Evolutionary conservation across 2,888 invertebrate species (phyloP).

Genomic region (Dioctria linearis): DNA sequence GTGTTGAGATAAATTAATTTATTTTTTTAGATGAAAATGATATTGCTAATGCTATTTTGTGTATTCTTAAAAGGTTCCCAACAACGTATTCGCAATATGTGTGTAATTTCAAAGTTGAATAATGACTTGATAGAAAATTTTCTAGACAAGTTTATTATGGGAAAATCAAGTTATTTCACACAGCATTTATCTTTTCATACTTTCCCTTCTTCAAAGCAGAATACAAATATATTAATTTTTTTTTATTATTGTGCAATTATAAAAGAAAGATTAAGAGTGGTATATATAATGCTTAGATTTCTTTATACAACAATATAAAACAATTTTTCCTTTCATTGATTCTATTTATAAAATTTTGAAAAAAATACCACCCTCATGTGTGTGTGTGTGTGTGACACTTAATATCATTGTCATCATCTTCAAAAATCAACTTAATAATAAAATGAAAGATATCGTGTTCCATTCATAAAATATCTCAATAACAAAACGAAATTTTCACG

Average conservation of each 20-base stretch:
- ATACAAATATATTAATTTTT: not conserved
- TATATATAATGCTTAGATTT: too few relatives aligned
- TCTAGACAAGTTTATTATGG: not conserved
- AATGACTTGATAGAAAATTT: constrained; percentile 23
- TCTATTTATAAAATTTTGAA: not conserved
- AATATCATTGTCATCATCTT: not conserved
- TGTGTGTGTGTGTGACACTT: not conserved
- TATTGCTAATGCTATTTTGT: constrained; percentile 39
- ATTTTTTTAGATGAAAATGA: constrained; percentile 19
- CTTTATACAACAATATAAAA: too few relatives aligned
- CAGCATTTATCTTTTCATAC: constrained; percentile 3
- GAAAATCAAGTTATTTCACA: not conserved
- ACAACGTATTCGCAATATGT: not conserved
- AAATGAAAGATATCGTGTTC: not conserved
- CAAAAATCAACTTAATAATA: not conserved
- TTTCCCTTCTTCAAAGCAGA: not conserved
- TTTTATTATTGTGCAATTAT: too few relatives aligned
- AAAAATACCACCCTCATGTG: constrained; percentile 1
- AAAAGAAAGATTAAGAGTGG: too few relatives aligned
- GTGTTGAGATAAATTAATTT: not conserved
- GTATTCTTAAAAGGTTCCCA: constrained; percentile 12
- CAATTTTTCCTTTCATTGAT: not conserved
- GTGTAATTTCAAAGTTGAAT: not conserved
- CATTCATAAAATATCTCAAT: not conserved
- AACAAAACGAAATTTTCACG: not conserved